Conservation (phyloP, 2,113 vertebrate species). For the Parus major region DNA sequence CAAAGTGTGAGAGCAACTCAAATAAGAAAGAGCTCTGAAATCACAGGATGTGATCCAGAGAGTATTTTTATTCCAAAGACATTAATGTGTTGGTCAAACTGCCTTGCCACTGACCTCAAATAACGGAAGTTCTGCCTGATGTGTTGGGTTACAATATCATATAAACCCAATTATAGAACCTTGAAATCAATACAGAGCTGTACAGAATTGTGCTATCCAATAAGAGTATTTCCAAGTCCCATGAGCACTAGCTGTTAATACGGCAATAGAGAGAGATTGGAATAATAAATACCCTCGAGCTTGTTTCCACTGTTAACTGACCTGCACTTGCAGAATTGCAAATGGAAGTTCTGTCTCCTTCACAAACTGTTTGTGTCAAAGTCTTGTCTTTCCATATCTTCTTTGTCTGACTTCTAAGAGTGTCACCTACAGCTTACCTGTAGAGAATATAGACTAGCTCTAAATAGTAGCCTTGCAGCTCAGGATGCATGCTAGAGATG, state of each 20-base stretch:
- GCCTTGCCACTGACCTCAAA: background rate
- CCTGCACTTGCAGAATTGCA: background rate
- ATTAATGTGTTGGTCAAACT: background rate
- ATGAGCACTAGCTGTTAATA: background rate
- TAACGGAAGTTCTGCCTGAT: background rate
- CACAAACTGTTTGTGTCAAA: background rate
- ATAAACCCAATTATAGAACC: background rate
- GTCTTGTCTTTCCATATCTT: background rate
- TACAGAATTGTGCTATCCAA: background rate
- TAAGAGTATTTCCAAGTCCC: background rate
- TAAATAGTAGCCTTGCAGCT: background rate
- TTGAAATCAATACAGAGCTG: background rate
- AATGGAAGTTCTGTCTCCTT: background rate
- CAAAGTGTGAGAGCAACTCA: background rate
- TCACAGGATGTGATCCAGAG: background rate
- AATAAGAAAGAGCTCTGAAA: background rate
- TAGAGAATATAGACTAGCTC: background rate
- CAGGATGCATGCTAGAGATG: background rate
- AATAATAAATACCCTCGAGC: background rate
- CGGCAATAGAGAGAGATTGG: background rate
- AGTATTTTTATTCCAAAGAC: background rate
- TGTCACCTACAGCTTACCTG: background rate
- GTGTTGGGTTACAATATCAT: background rate
- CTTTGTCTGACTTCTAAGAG: background rate
- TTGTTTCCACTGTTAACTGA: background rate